Base-by-base conservation (phyloP, 2,113 vertebrate species). In the Cromileptes altivelis region DNA sequence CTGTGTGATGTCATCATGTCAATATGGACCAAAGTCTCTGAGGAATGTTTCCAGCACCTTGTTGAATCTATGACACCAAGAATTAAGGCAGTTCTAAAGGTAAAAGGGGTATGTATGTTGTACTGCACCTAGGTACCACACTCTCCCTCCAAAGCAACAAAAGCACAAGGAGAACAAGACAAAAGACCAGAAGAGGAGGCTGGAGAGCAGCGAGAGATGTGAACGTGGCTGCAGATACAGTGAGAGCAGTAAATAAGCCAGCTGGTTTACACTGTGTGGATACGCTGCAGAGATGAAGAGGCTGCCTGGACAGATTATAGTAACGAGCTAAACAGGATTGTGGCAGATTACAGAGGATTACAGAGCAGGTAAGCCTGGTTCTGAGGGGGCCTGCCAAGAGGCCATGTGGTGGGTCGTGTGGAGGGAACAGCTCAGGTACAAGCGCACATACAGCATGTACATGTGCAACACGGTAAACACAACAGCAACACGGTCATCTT, bases 261-360 rank as follows among this genome's bases (percentile, higher is more conserved):
- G 27, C 30, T 4, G 40, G 57, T 25, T 72, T 45, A 23, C 40
- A 53, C 25, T 27, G 62, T 23, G 53, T 23, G 53, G 64, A 72
- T 52, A 8, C 23, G 3, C 49, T 4, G 65, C 76, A 71, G 84
- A 74, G 81, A 75, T 63, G 75, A 82, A 63, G 42, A 45, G 42
- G 42, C 42, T 45, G 42, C 42, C 42, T 45, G 42, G 69, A 65
- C 75, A 69, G 89, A 92, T 93, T 94, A 91, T 8, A 71, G 53
- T 94, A 93, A 94, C 69, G 73, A 92, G 82, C 78, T 89, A 73
- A 91, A 89, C 70, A 45, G 89, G 93, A 93, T 92, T 91, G 73
- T 19, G 25, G 42, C 19, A 55, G 91, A 92, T 93, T 90, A 93
- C 70, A 63, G 52, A 4, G 80, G 88, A 92, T 93, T 83, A 85